Evolutionary conservation across 1,140 invertebrate species (phyloP).

Genomic region (Zaprionus ornatus): DNA sequence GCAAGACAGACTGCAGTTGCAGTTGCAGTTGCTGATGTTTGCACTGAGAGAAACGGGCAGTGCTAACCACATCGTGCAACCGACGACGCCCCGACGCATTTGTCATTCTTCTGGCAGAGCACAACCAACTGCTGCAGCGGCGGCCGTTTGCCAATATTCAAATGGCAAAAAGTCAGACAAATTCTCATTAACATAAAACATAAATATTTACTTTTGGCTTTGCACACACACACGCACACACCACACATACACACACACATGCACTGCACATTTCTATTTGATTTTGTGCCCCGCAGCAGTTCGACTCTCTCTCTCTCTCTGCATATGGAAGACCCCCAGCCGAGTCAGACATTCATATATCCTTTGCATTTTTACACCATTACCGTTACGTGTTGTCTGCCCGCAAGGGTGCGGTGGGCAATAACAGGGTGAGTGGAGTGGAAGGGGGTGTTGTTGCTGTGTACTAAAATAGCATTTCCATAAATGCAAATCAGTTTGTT

Average conservation of each 20-base stretch:
- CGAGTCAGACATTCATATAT: slow-evolving; percentile 54
- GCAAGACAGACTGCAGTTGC: slow-evolving; percentile 16
- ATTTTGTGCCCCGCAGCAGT: slow-evolving; percentile 38
- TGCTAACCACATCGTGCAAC: slow-evolving; percentile 67
- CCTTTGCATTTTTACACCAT: slow-evolving; percentile 77
- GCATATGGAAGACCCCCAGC: background rate
- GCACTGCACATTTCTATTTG: slow-evolving; percentile 70
- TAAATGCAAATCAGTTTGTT: slow-evolving; percentile 82
- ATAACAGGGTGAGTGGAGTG: background rate
- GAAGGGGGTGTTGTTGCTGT: slow-evolving; percentile 22
- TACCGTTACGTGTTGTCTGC: slow-evolving; percentile 52
- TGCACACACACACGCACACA: slow-evolving; percentile 43
- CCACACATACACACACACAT: slow-evolving; percentile 39
- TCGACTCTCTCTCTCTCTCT: slow-evolving; percentile 6
- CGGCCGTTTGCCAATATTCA: slow-evolving; percentile 76
- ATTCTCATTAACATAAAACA: slow-evolving; percentile 83
- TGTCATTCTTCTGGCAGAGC: slow-evolving; percentile 65
- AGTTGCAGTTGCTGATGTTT: slow-evolving; percentile 40
- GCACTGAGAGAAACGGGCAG: slow-evolving; percentile 50
- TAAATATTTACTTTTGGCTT: slow-evolving; percentile 82
- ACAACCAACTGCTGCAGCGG: slow-evolving; percentile 42
- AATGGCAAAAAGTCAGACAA: slow-evolving; percentile 82
- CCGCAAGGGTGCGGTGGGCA: background rate
- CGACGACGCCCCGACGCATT: slow-evolving; percentile 71
- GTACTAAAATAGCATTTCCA: slow-evolving; percentile 73